Conservation (phyloP, 2,888 invertebrate species). For the Cryptocephalus primarius region DNA sequence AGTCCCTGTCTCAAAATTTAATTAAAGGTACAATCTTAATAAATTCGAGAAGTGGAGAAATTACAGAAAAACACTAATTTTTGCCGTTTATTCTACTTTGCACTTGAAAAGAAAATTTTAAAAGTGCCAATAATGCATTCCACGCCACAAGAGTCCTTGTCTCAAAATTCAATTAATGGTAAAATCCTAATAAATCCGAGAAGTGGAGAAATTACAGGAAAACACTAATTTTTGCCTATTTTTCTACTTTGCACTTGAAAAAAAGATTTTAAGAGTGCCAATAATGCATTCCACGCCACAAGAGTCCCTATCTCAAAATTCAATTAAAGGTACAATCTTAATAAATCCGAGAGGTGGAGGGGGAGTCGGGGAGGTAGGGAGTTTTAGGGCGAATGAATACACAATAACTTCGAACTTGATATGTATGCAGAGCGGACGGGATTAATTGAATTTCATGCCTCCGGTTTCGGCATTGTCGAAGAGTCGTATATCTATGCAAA, state of each 20-base stretch:
- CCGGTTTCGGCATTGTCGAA: conserved; percentile 27
- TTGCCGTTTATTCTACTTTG: too few relatives aligned
- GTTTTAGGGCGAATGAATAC: conserved; percentile 15
- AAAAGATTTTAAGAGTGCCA: too few relatives aligned
- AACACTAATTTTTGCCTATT: too few relatives aligned
- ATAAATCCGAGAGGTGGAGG: background rate
- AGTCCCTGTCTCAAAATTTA: background rate
- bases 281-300: too few relatives aligned
- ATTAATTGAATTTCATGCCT: conserved; percentile 30
- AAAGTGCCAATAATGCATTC: too few relatives aligned
- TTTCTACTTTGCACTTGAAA: too few relatives aligned
- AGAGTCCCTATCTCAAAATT: too few relatives aligned
- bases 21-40: background rate
- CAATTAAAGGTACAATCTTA: background rate
- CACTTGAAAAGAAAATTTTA: too few relatives aligned
- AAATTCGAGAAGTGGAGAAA: background rate
- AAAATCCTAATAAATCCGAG: background rate
- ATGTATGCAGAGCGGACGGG: conserved; percentile 27
- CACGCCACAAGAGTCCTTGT: too few relatives aligned
- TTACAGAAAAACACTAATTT: too few relatives aligned
- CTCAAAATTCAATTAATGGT: background rate
- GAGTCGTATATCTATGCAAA: conserved; percentile 32
- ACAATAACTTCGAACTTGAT: conserved; percentile 30
- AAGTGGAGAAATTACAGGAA: too few relatives aligned
- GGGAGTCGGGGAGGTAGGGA: too few relatives aligned